These are phyloP conservation scores for Cinclus mexicanus DNA, from an alignment of 2,113 vertebrate genomes.

Conservation along the genomic window DNA sequence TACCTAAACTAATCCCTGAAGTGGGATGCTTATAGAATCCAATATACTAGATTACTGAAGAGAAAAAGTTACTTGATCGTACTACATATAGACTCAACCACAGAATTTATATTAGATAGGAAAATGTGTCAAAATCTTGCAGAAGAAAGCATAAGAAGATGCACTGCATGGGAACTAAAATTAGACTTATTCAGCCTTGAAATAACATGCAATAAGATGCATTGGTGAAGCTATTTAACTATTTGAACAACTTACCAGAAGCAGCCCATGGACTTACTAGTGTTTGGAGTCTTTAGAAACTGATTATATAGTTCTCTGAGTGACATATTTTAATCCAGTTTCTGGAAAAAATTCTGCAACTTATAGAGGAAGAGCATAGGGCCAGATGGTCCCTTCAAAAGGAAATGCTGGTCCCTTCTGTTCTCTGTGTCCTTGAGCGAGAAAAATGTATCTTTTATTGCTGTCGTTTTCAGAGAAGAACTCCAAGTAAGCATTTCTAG, in stretches of 20 bases:
- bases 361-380: neutral
- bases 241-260: neutral
- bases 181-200: neutral
- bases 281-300: neutral
- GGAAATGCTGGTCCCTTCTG: conserved; percentile 11
- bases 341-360: neutral
- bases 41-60: neutral
- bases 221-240: neutral
- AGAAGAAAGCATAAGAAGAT: neutral
- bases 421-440: neutral
- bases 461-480: neutral
- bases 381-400: conserved; percentile 44
- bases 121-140: neutral
- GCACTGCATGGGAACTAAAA: neutral
- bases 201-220: neutral
- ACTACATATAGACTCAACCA: neutral
- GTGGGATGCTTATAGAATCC: neutral
- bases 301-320: neutral
- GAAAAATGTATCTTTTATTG: conserved; percentile 44
- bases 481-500: conserved; percentile 36
- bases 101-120: neutral
- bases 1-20: neutral
- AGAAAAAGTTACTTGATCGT: neutral
- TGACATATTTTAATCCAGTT: conserved; percentile 5
- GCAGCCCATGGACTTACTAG: neutral